Evolutionary conservation across 1,140 invertebrate genomes (phyloP), one percentile per base, ranked within the genome.

Genomic region (Zophobas atratus): DNA sequence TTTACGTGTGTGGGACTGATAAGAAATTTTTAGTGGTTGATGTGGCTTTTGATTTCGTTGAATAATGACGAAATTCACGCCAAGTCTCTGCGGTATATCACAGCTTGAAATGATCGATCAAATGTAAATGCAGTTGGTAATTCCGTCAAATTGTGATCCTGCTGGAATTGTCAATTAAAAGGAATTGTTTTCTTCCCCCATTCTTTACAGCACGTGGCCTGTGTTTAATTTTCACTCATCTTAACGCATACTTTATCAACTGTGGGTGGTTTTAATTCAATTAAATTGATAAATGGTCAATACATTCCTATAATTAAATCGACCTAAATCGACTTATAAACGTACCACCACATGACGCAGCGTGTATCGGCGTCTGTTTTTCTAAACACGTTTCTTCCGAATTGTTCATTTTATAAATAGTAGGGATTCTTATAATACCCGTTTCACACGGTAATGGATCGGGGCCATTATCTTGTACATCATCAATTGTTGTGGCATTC

Each of bases 121-220:
- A 63, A 63, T 63, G 57, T 63, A 63, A 63, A 63, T 63, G 57
- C 33, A 63, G 57, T 63, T 34, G 57, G 38, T 63, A 38, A 63
- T 63, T 63, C 57, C 32, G 57, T 63, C 39, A 63, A 63, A 63
- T 63, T 39, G 57, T 63, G 35, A 38, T 63, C 57, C 35, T 63
- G 57, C 35, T 63, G 38, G 35, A 36, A 39, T 63, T 38, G 34
- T 39, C 57, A 39, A 63, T 63, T 63, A 63, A 60, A 38, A 36
- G 35, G 36, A 63, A 63, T 63, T 63, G 57, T 63, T 20, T 63
- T 63, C 57, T 63, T 63, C 57, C 57, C 57, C 57, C 36, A 63
- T 63, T 63, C 35, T 63, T 63, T 63, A 8, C 8, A 36, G 57
- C 57, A 63, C 57, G 57, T 63, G 57, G 35, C 57, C 20, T 36